phyloP scores from a whole-genome alignment of 2,113 vertebrate genomes.

The Raphicerus campestris region DNA sequence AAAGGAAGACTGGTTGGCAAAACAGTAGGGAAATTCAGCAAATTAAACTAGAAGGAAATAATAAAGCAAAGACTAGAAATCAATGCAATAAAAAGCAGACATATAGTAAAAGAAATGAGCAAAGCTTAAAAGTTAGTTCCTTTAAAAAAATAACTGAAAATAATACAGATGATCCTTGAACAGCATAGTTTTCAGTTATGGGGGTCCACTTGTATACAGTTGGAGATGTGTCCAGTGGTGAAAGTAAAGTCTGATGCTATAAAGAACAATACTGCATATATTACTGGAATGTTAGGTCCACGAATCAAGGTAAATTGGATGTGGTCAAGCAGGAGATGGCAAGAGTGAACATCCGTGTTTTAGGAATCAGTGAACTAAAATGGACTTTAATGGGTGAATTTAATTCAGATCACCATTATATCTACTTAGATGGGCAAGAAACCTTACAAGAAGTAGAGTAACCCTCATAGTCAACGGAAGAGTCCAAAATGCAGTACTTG shows the following conservation, averaged over 20 bases:
- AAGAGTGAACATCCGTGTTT: not conserved
- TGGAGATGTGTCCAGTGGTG: not conserved
- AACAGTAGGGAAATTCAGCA: not conserved
- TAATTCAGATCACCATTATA: not conserved
- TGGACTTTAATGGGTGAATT: not conserved
- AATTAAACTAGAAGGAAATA: not conserved
- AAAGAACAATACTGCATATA: not conserved
- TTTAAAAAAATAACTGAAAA: not conserved
- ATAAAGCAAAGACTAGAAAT: not conserved
- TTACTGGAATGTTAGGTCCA: not conserved
- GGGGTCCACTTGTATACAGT: not conserved
- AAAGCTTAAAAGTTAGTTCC: not conserved
- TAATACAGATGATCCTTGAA: not conserved
- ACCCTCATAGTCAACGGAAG: not conserved
- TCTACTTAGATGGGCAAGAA: not conserved
- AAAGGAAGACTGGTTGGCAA: constrained; percentile 7
- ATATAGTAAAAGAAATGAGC: not conserved
- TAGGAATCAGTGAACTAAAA: not conserved
- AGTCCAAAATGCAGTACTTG: not conserved
- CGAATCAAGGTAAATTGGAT: not conserved
- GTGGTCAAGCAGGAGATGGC: not conserved
- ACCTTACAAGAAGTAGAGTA: not conserved
- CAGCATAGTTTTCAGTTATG: not conserved
- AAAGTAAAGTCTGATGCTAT: not conserved
- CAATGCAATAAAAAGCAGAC: not conserved